phyloP scores from a whole-genome alignment of 1,140 invertebrate genomes.

The Heliconius hewitsoni region DNA sequence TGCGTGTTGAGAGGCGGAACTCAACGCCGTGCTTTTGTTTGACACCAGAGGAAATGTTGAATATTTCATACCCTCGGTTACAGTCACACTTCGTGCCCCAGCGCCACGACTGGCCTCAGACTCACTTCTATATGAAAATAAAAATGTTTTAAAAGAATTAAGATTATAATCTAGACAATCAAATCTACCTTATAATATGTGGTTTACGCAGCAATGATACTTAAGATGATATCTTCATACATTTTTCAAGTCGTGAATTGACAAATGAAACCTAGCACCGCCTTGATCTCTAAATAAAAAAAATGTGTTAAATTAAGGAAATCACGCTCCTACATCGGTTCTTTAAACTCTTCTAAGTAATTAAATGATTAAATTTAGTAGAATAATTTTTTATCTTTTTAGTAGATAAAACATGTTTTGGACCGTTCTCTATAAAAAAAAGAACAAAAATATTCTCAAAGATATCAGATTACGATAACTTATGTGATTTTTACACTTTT shows the following conservation, averaged over 20 bases:
- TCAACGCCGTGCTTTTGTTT: too few relatives aligned
- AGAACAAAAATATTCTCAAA: background rate
- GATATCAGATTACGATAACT: background rate
- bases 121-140: background rate
- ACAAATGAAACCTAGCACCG: conserved; percentile 31
- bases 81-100: too few relatives aligned
- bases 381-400: too few relatives aligned
- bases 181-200: background rate
- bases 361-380: background rate
- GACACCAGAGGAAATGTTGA: too few relatives aligned
- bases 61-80: too few relatives aligned
- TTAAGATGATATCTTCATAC: conserved; percentile 34
- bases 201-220: background rate
- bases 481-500: background rate
- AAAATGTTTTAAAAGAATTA: background rate
- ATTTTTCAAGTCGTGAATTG: conserved; percentile 29
- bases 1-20: too few relatives aligned
- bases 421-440: background rate
- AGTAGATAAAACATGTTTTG: background rate
- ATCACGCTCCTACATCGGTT: background rate
- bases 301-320: background rate
- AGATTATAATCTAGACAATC: background rate
- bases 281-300: conserved; percentile 25
- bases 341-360: background rate
- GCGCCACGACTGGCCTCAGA: background rate